Base-by-base conservation (phyloP, 2,888 invertebrate species). In the Thymelicus lineola region DNA sequence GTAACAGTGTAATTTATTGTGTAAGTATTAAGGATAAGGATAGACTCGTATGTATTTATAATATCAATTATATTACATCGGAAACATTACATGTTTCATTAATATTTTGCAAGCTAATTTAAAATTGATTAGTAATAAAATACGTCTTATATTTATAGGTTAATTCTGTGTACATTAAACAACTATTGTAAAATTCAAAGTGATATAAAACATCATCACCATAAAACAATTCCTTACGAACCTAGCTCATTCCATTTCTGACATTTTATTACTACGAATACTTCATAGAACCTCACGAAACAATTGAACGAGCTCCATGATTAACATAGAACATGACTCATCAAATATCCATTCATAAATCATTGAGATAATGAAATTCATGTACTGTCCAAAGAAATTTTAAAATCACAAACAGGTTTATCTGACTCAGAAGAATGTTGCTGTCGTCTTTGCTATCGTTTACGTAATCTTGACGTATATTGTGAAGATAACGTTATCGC, bases 241-340 rank as follows among this genome's bases (percentile, higher is more conserved):
- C 6, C 12, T 35, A 35, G 14, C n/a, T 36, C n/a, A 15, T n/a
- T 36, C 6, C 7, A 9, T 46, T 20, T 48, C 50, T 20, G 17
- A 48, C 68, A 62, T 68, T 68, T 68, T 62, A 68, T 36, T 36
- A 42, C 2, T 55, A 35, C 38, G 12, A 36, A 62, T 57, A 55
- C 46, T 48, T 46, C 15, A 35, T 42, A 45, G 55, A n/a, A 45
- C 35, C 36, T 28, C 35, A 58, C 67, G n/a, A 48, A 68, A 68
- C 62, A 68, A 68, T 68, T 62, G 62, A 38, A 28, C 62, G 36
- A 62, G 46, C 67, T n/a, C 61, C 57, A 38, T 68, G 55, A 62
- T 68, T 68, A 68, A 57, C 68, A 68, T 68, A 68, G 57, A 59
- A 64, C 69, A 70, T 70, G 69, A 70, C 63, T 70, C 69, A 70